Evolutionary conservation across 2,888 invertebrate species (phyloP).

Genomic region (Polylopha cassiicola): DNA sequence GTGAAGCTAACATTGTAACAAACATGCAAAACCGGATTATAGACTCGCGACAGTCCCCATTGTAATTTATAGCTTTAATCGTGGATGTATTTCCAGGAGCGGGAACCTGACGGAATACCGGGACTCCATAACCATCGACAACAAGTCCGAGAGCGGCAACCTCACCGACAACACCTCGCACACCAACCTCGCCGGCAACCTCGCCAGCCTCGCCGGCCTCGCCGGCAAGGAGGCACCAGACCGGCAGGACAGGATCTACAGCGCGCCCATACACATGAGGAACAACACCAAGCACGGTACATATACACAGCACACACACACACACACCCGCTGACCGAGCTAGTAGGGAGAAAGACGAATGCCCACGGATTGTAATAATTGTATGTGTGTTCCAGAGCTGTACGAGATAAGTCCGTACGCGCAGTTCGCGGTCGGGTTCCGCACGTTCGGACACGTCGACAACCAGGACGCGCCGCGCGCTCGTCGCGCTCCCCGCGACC

Average conservation of each 20-base stretch:
- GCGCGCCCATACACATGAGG: slow-evolving; percentile 66
- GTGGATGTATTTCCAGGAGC: slow-evolving; percentile 38
- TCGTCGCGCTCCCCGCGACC: too few species aligned
- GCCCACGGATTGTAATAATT: neutral
- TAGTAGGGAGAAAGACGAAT: too few species aligned
- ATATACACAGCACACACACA: slow-evolving; percentile 17
- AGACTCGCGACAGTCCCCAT: slow-evolving; percentile 9
- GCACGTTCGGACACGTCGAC: slow-evolving; percentile 71
- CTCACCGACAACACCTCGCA: slow-evolving; percentile 62
- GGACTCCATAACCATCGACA: slow-evolving; percentile 64
- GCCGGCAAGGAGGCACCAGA: slow-evolving; percentile 47
- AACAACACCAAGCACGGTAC: slow-evolving; percentile 67
- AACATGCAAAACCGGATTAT: too few species aligned
- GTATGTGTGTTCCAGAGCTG: slow-evolving; percentile 46
- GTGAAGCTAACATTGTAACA: too few species aligned
- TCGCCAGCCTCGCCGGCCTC: slow-evolving; percentile 42
- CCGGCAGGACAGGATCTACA: slow-evolving; percentile 61
- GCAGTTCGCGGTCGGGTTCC: slow-evolving; percentile 69
- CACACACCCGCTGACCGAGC: neutral
- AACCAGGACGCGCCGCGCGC: slow-evolving; percentile 70
- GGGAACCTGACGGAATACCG: slow-evolving; percentile 60
- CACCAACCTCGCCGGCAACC: slow-evolving; percentile 54
- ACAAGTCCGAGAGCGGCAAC: slow-evolving; percentile 66
- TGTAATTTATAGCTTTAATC: neutral
- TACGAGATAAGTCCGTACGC: slow-evolving; percentile 75